Conservation (phyloP, 2,113 vertebrate species). For the Mormyrus iriodes region DNA sequence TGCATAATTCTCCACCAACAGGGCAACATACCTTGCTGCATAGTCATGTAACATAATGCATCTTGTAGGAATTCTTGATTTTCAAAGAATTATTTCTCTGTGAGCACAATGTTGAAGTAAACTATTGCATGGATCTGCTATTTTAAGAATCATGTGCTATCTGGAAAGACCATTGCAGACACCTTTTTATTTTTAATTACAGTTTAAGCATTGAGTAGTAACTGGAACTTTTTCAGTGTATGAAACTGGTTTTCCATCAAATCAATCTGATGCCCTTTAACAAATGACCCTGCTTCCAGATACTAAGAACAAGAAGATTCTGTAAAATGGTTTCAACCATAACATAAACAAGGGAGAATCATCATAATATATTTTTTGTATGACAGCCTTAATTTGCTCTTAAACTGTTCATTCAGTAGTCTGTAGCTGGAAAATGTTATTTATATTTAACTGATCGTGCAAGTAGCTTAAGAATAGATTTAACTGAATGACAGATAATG, state of each 20-base stretch:
- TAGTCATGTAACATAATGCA: no score
- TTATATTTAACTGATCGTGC: neutral
- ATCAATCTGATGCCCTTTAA: neutral
- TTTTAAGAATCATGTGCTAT: no score
- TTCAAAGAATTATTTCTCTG: no score
- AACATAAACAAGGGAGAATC: neutral
- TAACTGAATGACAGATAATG: neutral
- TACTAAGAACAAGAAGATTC: neutral
- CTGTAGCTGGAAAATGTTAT: neutral
- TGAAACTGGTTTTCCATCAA: neutral
- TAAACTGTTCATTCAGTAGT: neutral
- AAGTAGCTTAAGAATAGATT: neutral
- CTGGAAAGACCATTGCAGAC: no score
- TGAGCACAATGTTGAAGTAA: no score
- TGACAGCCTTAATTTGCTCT: neutral
- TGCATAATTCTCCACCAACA: neutral
- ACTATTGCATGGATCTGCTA: no score
- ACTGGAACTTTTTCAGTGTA: neutral
- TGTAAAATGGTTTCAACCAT: neutral
- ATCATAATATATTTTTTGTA: neutral
- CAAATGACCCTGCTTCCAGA: neutral
- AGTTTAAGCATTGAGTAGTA: neutral
- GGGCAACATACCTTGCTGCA: neutral
- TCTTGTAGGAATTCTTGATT: no score
- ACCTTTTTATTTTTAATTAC: neutral